Conservation (phyloP, 1,140 invertebrate genomes). For the Protaetia brevitarsis region DNA sequence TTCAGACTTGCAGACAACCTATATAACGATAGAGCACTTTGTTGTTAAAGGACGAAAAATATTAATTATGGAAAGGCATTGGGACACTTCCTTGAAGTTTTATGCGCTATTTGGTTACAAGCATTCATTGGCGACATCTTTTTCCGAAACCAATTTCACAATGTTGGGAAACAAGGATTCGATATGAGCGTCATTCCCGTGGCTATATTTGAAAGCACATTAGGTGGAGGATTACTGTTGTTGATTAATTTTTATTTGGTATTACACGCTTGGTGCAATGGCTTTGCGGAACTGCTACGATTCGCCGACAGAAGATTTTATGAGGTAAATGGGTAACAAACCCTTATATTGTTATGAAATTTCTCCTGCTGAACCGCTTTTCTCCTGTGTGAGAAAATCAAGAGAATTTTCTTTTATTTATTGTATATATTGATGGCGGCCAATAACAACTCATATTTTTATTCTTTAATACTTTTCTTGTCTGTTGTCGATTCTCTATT, state of each 20-base stretch:
- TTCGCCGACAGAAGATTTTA: conserved; percentile 84
- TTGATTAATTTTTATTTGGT: conserved; percentile 78
- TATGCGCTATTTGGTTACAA: conserved; percentile 58
- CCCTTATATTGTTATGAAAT: too few relatives aligned
- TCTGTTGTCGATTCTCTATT: too few relatives aligned
- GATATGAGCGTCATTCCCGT: neutral
- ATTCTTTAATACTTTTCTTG: too few relatives aligned
- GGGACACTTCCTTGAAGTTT: conserved; percentile 68
- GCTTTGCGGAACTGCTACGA: conserved; percentile 76
- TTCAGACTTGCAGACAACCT: too few relatives aligned
- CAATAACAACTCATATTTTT: too few relatives aligned
- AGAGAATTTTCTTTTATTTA: too few relatives aligned
- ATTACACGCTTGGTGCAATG: conserved; percentile 85
- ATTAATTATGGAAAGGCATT: conserved; percentile 74
- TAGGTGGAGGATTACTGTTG: conserved; percentile 61
- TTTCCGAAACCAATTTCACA: neutral
- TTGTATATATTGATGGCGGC: too few relatives aligned
- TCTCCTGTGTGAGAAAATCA: too few relatives aligned
- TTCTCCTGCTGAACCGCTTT: too few relatives aligned
- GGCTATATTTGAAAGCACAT: neutral
- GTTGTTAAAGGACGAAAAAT: conserved; percentile 67
- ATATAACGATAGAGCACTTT: too few relatives aligned
- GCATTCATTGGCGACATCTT: neutral
- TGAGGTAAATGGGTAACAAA: conserved; percentile 56
- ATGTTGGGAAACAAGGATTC: neutral